A percentile compares a stretch with the other conserved stretches of the same genome.
Conservation (phyloP, 2,113 vertebrate genomes). For the Microcebus tavaratra region DNA sequence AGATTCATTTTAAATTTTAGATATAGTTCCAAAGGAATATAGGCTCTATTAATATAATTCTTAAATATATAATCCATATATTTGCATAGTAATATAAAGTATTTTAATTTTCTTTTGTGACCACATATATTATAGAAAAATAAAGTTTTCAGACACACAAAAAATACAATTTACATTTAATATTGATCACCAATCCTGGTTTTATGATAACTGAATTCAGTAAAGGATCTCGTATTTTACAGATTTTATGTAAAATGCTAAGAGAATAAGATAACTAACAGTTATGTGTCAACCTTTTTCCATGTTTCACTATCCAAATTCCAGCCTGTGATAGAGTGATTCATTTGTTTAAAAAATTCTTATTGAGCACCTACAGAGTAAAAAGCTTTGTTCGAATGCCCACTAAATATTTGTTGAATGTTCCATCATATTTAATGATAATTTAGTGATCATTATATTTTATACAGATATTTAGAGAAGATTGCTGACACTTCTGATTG, state of each 20-base stretch:
- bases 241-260: not conserved
- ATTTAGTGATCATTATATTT: not conserved
- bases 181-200: not conserved
- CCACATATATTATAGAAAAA: not conserved
- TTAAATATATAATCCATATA: not conserved
- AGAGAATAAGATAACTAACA: not conserved
- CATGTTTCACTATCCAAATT: not conserved
- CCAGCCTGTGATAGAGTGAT: not conserved
- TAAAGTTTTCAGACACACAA: not conserved
- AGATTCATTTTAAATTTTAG: not conserved
- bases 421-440: not conserved
- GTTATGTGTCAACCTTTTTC: not conserved
- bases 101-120: constrained; percentile 19
- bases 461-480: not conserved
- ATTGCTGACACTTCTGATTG: not conserved
- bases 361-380: not conserved
- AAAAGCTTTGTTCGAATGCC: not conserved
- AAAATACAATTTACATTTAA: not conserved
- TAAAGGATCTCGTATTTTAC: not conserved
- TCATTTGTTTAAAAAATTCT: not conserved
- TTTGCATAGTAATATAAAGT: not conserved
- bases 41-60: not conserved
- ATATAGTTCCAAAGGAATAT: not conserved
- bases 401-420: not conserved
- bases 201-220: not conserved